Conservation (phyloP, 1,140 invertebrate species). For the Papilio glaucus region DNA sequence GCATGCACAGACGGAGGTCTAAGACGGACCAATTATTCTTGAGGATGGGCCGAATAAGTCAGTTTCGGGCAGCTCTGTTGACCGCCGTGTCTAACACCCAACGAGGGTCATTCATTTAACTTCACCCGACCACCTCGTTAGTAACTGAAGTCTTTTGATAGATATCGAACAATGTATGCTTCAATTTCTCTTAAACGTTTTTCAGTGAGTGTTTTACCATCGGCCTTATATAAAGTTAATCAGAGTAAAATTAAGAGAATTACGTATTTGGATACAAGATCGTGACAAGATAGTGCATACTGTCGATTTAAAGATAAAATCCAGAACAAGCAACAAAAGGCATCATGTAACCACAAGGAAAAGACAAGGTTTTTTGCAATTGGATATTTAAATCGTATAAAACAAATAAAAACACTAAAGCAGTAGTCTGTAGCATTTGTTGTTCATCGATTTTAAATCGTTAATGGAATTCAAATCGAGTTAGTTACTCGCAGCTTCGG, state of each 20-base stretch:
- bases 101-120: slow-evolving; percentile 56
- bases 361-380: no score
- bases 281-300: no score
- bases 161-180: slow-evolving; percentile 11
- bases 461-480: slow-evolving; percentile 35
- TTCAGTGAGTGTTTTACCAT: no score
- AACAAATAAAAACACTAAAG: neutral
- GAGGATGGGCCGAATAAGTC: slow-evolving; percentile 54
- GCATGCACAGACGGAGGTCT: slow-evolving; percentile 43
- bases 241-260: no score
- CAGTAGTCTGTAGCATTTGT: slow-evolving; percentile 7
- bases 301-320: slow-evolving; percentile 8
- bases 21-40: slow-evolving; percentile 57
- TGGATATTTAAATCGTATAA: neutral
- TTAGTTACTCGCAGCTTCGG: slow-evolving; percentile 27
- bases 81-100: slow-evolving; percentile 50
- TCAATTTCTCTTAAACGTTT: no score
- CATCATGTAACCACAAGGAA: neutral
- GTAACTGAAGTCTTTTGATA: slow-evolving; percentile 6
- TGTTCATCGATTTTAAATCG: slow-evolving; percentile 25
- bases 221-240: no score
- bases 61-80: slow-evolving; percentile 55
- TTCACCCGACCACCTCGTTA: slow-evolving; percentile 51
- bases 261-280: no score
- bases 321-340: neutral